These are phyloP conservation scores for Pecten maximus DNA, from an alignment of 2,888 invertebrate species.

Conservation along the genomic window DNA sequence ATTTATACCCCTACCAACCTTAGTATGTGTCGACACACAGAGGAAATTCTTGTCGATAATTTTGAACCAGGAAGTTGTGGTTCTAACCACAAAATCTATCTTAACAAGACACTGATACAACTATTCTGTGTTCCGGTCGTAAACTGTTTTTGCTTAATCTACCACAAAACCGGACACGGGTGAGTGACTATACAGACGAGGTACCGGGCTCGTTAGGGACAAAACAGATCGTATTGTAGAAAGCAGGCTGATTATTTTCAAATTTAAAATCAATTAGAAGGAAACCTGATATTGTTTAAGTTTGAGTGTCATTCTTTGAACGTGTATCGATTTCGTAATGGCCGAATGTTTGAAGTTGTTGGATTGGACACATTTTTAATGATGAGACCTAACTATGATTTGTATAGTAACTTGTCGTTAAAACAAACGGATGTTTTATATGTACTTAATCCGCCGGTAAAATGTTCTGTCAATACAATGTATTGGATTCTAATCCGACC, in stretches of 20 bases:
- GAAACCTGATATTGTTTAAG: conserved; percentile 26
- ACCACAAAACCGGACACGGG: background rate
- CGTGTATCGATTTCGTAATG: conserved; percentile 29
- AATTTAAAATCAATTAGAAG: conserved; percentile 17
- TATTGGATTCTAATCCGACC: too few species aligned
- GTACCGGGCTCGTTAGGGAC: background rate
- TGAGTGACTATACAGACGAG: background rate
- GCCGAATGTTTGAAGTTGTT: background rate
- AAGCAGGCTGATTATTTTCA: background rate
- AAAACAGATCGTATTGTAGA: background rate
- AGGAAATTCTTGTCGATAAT: background rate
- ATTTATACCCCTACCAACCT: background rate
- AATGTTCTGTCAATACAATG: too few species aligned
- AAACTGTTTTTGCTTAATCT: conserved; percentile 21
- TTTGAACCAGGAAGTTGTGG: background rate
- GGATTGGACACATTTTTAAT: background rate
- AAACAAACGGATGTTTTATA: too few species aligned
- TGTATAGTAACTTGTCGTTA: too few species aligned
- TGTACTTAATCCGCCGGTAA: too few species aligned
- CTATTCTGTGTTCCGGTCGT: background rate
- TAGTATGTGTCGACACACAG: background rate
- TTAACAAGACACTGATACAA: conserved; percentile 17
- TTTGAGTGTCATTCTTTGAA: background rate
- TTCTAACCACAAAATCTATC: background rate
- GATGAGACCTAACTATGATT: background rate